Evolutionary conservation across 1,140 invertebrate species (phyloP).

Genomic region (Calephelis virginiensis): DNA sequence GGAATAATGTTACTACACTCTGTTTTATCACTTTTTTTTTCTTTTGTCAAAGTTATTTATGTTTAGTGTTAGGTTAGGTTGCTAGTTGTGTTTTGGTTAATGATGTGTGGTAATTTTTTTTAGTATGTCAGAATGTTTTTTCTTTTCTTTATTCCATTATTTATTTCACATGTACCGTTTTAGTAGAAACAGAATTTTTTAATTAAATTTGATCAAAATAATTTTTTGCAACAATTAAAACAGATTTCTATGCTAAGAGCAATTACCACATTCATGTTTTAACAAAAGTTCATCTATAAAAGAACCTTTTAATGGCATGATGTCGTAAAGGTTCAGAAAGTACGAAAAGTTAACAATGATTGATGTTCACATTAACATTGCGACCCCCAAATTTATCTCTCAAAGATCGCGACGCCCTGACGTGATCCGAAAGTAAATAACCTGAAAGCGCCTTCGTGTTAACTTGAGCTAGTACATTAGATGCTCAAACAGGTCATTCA

Average conservation of each 20-base stretch:
- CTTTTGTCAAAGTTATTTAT: no score
- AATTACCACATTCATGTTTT: conserved; percentile 3
- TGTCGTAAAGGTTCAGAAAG: conserved; percentile 21
- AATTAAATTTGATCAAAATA: no score
- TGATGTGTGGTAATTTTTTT: no score
- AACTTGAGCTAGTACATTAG: neutral
- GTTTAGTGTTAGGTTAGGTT: no score
- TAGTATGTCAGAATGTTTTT: no score
- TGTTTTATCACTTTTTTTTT: no score
- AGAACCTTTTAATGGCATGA: conserved; percentile 22
- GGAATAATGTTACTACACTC: no score
- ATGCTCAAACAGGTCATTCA: neutral
- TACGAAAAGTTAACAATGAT: conserved; percentile 26
- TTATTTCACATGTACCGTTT: no score
- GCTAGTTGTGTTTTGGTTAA: no score
- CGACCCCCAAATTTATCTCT: conserved; percentile 10
- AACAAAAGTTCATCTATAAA: conserved; percentile 6
- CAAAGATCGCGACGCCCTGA: conserved; percentile 4
- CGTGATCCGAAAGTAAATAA: conserved; percentile 7
- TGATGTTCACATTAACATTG: conserved; percentile 27
- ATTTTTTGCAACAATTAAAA: no score
- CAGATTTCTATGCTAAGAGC: neutral
- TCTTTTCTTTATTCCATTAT: no score
- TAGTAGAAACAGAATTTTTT: no score
- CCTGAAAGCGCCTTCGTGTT: neutral